Base-by-base conservation (phyloP, 2,113 vertebrate genomes). In the Macquaria australasica region DNA sequence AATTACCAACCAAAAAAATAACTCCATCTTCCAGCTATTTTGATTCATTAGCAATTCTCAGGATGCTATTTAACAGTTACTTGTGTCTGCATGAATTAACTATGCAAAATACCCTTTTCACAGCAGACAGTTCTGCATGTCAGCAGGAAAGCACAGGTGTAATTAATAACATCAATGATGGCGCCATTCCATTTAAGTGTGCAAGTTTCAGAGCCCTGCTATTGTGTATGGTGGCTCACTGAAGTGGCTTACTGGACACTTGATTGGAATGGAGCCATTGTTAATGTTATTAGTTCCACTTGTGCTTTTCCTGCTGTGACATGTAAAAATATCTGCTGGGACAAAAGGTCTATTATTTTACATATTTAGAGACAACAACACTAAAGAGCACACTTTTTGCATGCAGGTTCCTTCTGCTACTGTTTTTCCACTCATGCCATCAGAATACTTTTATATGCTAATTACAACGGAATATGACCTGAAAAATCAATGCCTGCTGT, bases 131-230 rank as follows among this genome's bases (percentile, higher is more conserved):
- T 37, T 51, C 18, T 20, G 48, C 3, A 1, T 8, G 50, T 25
- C 37, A 53, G 55, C 48, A 55, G 39, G 20, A 50, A 81, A n/a
- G 39, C 66, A 58, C 0, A 16, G 37, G 37, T 0, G 5, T 34
- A 63, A 63, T 82, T 60, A 82, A 51, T 16, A 41, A 45, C 21
- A 77, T 50, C 51, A 43, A 63, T 80, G 45, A 67, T 6, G 45
- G 51, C 28, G 12, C 21, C 2, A 23, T 55, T 28, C 28, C 6
- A 37, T 58, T 69, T 37, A 16, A 39, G 4, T 10, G 37, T 25
- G 2, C 23, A 73, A 3, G 1, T 62, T 69, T 0, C 58, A 50
- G 31, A 56, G 58, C 5, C 15, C 7, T 59, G 75, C 60, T 41
- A 18, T 39, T 48, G 60, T 34, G 28, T 45, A 9, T 6, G 1